Evolutionary conservation across 2,888 invertebrate species (phyloP).

Genomic region (Athalia rosae): DNA sequence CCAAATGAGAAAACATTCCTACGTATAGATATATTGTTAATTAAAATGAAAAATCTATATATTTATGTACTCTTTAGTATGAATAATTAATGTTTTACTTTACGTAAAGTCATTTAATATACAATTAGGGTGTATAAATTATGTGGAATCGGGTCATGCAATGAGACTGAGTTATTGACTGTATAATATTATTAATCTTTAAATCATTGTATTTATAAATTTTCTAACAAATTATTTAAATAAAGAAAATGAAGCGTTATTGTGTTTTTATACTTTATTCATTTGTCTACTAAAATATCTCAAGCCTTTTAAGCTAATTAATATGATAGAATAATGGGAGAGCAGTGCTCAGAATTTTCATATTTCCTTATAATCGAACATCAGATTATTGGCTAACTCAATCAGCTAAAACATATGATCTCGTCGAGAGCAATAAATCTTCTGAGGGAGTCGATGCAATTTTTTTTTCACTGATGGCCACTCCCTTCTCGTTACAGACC

Average conservation of each 20-base stretch:
- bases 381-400: too few relatives aligned
- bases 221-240: constrained; percentile 57
- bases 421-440: not conserved
- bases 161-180: constrained; percentile 33
- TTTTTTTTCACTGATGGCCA: constrained; percentile 30
- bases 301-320: too few relatives aligned
- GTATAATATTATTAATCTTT: not conserved
- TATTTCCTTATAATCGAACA: too few relatives aligned
- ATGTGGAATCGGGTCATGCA: constrained; percentile 22
- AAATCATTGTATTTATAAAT: constrained; percentile 54
- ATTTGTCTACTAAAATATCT: not conserved
- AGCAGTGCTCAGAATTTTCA: too few relatives aligned
- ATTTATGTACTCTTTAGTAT: too few relatives aligned
- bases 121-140: not conserved
- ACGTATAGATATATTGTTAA: too few relatives aligned
- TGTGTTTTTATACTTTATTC: not conserved
- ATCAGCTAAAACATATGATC: not conserved
- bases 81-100: not conserved
- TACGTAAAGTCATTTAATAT: not conserved
- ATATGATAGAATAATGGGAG: too few relatives aligned
- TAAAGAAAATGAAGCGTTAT: constrained; percentile 51
- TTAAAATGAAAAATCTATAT: too few relatives aligned
- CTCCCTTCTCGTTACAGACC: constrained; percentile 61
- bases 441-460: too few relatives aligned
- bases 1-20: too few relatives aligned